Evolutionary conservation across 2,888 invertebrate species (phyloP), one percentile per base, ranked within the genome.

Genomic region (Drosophila stalkeri): DNA sequence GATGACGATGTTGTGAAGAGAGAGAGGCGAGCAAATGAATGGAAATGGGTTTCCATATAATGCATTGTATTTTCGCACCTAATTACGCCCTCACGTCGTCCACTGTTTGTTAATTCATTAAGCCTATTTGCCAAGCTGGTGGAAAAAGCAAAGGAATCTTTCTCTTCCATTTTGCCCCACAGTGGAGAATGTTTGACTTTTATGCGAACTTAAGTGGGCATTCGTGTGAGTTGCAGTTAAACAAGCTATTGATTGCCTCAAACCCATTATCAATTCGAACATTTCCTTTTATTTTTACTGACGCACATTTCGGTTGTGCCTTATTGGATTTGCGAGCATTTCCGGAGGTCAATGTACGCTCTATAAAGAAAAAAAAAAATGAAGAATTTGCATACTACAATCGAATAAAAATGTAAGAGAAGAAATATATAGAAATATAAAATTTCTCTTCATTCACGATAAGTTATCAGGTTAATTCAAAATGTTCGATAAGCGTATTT

Each of bases 31-130:
- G 44, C 6, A 27, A 14, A 8, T n/a, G 51, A 39, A 31, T 27
- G 14, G 54, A 35, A 37, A 18, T 16, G 16, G 12, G 37, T 46
- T 60, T 56, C 23, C 62, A 49, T 47, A 54, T 47, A 52, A 59
- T 61, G 44, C 72, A 72, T 56, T 67, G 39, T 41, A 62, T 80
- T 69, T 80, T 82, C 72, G 82, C 84, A 84, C 82, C 81, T 80
- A 71, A 81, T 86, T 84, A 77, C 67, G 47, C 44, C 41, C 41
- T 20, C 51, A 46, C 46, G 54, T 64, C 59, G 56, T 65, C 59
- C 20, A 66, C 67, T 80, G 69, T 77, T 80, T 80, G 66, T 59
- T 51, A 55, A 75, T 75, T 81, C 81, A 81, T 81, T 81, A 78
- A 62, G 78, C 75, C 73, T 71, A 77, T 70, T 79, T 69, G 46